Evolutionary conservation across 2,113 vertebrate species (phyloP).

Genomic region (Epinephelus moara): DNA sequence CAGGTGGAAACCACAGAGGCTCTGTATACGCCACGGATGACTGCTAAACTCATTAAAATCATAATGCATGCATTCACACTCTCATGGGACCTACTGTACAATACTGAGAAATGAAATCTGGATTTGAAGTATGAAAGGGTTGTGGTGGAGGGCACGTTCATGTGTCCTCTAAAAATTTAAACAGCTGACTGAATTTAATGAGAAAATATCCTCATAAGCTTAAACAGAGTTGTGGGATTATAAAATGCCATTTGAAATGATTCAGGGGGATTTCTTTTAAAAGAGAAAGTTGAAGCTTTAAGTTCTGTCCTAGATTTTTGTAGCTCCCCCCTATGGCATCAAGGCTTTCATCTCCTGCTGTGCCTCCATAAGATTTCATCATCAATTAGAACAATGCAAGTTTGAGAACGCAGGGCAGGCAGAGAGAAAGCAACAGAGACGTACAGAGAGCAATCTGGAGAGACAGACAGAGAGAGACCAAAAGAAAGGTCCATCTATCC

Average conservation of each 20-base stretch:
- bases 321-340: not conserved
- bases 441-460: slow-evolving; percentile 1
- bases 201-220: not conserved
- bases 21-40: slow-evolving; percentile 63
- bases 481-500: slow-evolving; percentile 25
- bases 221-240: not conserved
- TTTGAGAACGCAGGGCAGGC: not conserved
- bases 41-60: slow-evolving; percentile 81
- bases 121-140: slow-evolving; percentile 23
- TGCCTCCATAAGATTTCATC: slow-evolving; percentile 51
- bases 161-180: not conserved
- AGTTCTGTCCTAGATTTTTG: slow-evolving; percentile 28
- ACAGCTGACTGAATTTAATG: slow-evolving; percentile 11
- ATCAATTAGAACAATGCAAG: slow-evolving; percentile 49
- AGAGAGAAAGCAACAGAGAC: not conserved
- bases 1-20: slow-evolving; percentile 62
- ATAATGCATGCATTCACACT: slow-evolving; percentile 61
- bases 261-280: not conserved
- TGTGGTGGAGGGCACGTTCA: not conserved
- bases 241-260: slow-evolving; percentile 9
- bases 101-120: slow-evolving; percentile 42
- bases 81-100: slow-evolving; percentile 51
- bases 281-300: not conserved
- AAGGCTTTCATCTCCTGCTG: slow-evolving; percentile 1
- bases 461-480: slow-evolving; percentile 7